Evolutionary conservation across 2,888 invertebrate species (phyloP).

Genomic region (Cephus rjabovi): DNA sequence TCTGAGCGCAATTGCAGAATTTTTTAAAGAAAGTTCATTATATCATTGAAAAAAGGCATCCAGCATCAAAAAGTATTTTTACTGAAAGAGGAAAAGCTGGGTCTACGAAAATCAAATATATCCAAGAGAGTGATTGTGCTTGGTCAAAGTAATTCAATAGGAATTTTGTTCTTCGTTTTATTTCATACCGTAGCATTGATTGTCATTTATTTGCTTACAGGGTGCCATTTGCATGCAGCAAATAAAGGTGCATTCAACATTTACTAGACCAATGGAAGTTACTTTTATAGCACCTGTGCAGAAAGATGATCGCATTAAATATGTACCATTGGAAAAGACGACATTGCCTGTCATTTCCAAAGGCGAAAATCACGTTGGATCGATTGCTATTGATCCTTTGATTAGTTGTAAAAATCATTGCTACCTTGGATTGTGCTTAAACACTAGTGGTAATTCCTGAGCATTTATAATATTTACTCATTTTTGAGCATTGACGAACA

Average conservation of each 20-base stretch:
- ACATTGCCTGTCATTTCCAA: slow-evolving; percentile 58
- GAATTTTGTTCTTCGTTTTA: neutral
- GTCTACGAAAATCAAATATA: neutral
- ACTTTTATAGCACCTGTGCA: slow-evolving; percentile 73
- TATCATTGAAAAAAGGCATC: neutral
- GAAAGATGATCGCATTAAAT: slow-evolving; percentile 59
- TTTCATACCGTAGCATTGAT: neutral
- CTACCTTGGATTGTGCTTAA: slow-evolving; percentile 80
- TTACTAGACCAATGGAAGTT: slow-evolving; percentile 84
- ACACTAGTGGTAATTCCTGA: slow-evolving; percentile 71
- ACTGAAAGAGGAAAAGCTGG: neutral
- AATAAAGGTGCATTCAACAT: slow-evolving; percentile 84
- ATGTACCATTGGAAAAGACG: slow-evolving; percentile 58
- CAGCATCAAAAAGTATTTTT: too few species aligned
- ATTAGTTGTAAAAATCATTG: slow-evolving; percentile 78
- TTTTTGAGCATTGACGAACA: neutral
- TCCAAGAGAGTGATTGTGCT: neutral
- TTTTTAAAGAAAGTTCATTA: neutral
- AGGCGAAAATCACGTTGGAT: slow-evolving; percentile 68
- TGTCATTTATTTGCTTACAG: slow-evolving; percentile 65
- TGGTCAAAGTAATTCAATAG: neutral
- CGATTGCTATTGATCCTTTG: slow-evolving; percentile 78
- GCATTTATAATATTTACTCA: slow-evolving; percentile 5
- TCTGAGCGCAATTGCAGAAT: neutral
- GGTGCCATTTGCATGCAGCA: slow-evolving; percentile 83